Conservation (phyloP, 2,113 vertebrate species). For the Anser cygnoides region DNA sequence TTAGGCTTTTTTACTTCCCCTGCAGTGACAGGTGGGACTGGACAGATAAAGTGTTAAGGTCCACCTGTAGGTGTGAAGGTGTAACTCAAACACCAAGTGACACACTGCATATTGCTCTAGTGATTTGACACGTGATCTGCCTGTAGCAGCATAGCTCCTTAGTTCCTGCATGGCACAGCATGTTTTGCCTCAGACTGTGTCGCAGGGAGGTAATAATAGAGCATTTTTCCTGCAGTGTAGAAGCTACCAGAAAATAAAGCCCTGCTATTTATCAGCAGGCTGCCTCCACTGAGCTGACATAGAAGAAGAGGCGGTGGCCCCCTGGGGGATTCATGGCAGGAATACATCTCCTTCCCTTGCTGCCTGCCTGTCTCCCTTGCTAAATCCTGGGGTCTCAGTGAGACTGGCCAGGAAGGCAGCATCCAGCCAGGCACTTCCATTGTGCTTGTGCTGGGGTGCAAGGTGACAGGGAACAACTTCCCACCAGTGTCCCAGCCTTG, state of each 20-base stretch:
- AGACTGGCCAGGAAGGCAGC: neutral
- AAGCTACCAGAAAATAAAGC: neutral
- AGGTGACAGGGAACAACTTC: neutral
- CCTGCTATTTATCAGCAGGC: too few species aligned
- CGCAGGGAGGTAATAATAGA: neutral
- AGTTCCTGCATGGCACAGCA: neutral
- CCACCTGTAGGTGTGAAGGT: neutral
- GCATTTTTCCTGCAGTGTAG: neutral
- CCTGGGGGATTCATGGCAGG: neutral
- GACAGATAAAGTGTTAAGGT: neutral
- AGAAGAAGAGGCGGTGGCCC: too few species aligned
- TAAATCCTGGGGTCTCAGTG: neutral
- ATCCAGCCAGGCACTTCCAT: neutral
- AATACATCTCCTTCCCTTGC: neutral
- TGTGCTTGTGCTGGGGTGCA: neutral
- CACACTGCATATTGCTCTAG: neutral
- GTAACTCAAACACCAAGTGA: neutral
- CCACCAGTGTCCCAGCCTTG: neutral
- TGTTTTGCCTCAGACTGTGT: neutral
- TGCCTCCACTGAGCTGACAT: too few species aligned
- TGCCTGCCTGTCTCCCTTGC: neutral
- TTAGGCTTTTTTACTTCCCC: neutral
- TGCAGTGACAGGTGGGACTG: neutral
- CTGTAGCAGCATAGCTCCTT: too few species aligned
- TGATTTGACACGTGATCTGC: neutral